Conservation (phyloP, 2,113 vertebrate genomes). For the Marmota flaviventris region DNA sequence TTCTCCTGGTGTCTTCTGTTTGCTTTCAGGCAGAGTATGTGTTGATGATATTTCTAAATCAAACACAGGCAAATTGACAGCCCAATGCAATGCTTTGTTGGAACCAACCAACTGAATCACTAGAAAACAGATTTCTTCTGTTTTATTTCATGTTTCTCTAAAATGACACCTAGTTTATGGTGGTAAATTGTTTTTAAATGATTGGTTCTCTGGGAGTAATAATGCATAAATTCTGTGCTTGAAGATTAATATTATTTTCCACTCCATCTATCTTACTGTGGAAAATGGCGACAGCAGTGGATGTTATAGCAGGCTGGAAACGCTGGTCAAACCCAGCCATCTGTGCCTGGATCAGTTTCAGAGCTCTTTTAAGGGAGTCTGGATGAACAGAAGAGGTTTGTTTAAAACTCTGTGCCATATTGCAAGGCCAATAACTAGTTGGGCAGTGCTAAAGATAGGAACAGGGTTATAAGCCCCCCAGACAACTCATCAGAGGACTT, state of each 20-base stretch:
- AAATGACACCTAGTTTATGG: constrained; percentile 26
- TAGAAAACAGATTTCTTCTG: constrained; percentile 59
- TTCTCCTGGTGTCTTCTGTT: not conserved
- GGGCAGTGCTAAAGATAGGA: constrained; percentile 37
- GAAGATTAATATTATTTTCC: constrained; percentile 70
- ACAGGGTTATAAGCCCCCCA: constrained; percentile 48
- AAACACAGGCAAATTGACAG: not conserved
- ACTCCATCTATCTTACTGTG: constrained; percentile 62
- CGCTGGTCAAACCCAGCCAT: constrained; percentile 1
- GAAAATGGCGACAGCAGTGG: constrained; percentile 39
- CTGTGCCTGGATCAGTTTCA: constrained; percentile 69
- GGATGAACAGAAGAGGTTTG: constrained; percentile 58
- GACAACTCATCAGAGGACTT: constrained; percentile 57
- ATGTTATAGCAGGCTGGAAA: constrained; percentile 42
- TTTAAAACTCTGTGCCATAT: constrained; percentile 53
- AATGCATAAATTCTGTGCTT: constrained; percentile 26
- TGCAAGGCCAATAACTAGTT: constrained; percentile 44
- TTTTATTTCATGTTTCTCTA: constrained; percentile 39
- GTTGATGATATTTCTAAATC: not conserved
- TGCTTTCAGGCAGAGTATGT: not conserved
- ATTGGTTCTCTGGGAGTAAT: constrained; percentile 65
- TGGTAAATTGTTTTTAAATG: constrained; percentile 69
- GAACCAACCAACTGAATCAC: not conserved
- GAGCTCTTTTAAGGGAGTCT: constrained; percentile 41
- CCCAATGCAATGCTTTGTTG: not conserved